These are phyloP conservation scores for Poeciliopsis retropinna DNA, from an alignment of 2,113 vertebrate genomes.

Conservation along the genomic window DNA sequence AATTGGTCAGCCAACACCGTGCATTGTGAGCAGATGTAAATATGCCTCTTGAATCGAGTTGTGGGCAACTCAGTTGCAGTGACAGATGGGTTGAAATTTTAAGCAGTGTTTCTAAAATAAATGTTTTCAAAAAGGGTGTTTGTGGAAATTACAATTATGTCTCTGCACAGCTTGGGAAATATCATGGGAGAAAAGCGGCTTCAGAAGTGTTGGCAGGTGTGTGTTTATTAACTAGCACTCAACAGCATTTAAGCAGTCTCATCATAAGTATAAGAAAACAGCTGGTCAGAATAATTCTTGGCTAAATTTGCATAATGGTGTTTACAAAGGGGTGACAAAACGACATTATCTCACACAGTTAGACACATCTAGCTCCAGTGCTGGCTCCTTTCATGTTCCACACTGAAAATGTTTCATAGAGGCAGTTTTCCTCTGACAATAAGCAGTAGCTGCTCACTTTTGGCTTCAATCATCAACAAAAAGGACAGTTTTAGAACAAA, in stretches of 20 bases:
- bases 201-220: neutral
- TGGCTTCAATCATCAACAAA: too few relatives aligned
- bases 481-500: too few relatives aligned
- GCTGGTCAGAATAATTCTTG: neutral
- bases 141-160: neutral
- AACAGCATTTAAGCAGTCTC: neutral
- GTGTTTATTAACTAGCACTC: neutral
- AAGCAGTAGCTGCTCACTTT: too few relatives aligned
- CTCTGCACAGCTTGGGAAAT: neutral
- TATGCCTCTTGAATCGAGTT: neutral
- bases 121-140: neutral
- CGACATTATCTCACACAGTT: neutral
- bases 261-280: neutral
- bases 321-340: neutral
- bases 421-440: too few relatives aligned
- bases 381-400: neutral
- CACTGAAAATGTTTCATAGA: too few relatives aligned
- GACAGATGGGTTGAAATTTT: neutral
- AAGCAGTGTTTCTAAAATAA: neutral
- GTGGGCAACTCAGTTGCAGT: neutral
- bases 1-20: conserved; percentile 1
- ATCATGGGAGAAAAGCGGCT: neutral
- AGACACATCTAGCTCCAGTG: neutral
- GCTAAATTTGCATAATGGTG: neutral
- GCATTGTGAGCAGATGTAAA: conserved; percentile 1